Evolutionary conservation across 2,888 invertebrate genomes (phyloP), one percentile per base, ranked within the genome.

Genomic region (Spilarctia lutea): DNA sequence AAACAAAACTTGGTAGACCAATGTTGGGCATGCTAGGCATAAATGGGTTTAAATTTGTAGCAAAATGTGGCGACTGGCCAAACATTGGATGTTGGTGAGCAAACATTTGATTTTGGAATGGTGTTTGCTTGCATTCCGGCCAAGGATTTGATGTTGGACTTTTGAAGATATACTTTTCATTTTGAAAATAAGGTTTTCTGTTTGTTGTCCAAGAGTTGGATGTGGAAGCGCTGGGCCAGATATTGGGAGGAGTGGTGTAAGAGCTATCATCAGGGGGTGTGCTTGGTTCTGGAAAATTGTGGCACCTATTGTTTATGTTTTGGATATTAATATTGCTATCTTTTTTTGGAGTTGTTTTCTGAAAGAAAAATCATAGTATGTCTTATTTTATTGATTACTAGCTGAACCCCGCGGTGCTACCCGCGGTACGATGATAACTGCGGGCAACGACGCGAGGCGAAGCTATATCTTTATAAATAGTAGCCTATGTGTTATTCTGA

Each of bases 221-320:
- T 45, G 35, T 69, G 18, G 68, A 52, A 45, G 65, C 65, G 18
- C 11, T 42, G 3, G 68, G 69, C 45, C 66, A 65, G 35, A 20
- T 67, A 3, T 72, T 67, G 52, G 48, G 60, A 7, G 27, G 7
- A 0, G 66, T n/a, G 13, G 20, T 30, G 1, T 67, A 35, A 18
- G 72, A 71, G n/a, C 56, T 72, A 0, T 85, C 81, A 2, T 73
- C 73, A 0, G 89, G 90, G 6, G 88, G 88, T 2, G 81, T 85
- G 0, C 76, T 77, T 0, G 92, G 91, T 75, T 92, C 92, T 0
- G 90, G 90, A 45, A 86, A 89, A 1, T 68, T 30, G 13, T 89
- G 87, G 1, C 73, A 77, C 60, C 83, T 87, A 27, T 89, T 86
- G 0, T 79, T 69, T 4, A 85, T 71, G 65, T 74, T 83, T 10